These are phyloP conservation scores for Pseudonaja textilis DNA, from an alignment of 2,113 vertebrate species.

Conservation along the genomic window DNA sequence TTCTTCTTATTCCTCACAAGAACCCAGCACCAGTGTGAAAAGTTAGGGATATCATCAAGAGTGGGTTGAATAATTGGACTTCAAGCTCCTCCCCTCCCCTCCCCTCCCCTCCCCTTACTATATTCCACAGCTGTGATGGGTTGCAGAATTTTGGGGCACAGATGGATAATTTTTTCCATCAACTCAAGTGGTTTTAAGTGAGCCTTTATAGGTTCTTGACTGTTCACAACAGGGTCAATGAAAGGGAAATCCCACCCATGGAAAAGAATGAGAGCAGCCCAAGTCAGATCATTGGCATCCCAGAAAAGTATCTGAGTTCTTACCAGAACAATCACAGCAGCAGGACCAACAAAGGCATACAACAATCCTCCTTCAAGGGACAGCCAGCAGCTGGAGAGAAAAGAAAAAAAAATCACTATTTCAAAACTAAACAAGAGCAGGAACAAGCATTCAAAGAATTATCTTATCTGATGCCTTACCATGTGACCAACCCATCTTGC, in stretches of 20 bases:
- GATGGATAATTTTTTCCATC: neutral
- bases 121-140: neutral
- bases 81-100: neutral
- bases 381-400: conserved; percentile 85
- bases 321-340: conserved; percentile 94
- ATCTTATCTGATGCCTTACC: too few species aligned
- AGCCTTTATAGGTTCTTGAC: neutral
- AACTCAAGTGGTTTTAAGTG: neutral
- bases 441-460: neutral
- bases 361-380: conserved; percentile 91
- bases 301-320: conserved; percentile 41
- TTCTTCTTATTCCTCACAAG: neutral
- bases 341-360: conserved; percentile 92
- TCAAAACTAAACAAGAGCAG: conserved; percentile 6
- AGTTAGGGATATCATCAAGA: neutral
- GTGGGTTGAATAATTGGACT: neutral
- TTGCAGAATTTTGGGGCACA: neutral
- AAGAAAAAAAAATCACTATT: rapidly evolving
- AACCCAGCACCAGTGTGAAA: neutral
- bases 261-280: neutral
- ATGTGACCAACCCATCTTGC: neutral
- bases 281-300: rapidly evolving
- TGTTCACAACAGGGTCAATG: neutral
- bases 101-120: neutral
- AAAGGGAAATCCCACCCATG: neutral